phyloP scores from a whole-genome alignment of 1,140 invertebrate species.

The Yoshiicerus persimilis region DNA sequence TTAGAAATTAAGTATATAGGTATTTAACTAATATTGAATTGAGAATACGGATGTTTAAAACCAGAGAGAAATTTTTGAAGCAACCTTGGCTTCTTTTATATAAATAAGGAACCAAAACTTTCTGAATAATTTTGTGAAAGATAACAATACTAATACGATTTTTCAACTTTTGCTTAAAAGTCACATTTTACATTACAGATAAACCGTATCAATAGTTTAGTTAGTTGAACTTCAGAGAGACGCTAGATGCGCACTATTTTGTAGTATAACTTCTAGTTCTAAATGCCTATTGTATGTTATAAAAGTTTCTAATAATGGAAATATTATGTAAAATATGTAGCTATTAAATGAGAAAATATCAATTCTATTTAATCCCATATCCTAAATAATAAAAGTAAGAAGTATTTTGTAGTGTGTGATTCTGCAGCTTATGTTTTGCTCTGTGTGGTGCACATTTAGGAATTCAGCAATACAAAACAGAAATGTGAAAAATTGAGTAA shows the following conservation, averaged over 20 bases:
- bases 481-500: not conserved
- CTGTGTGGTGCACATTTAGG: not conserved
- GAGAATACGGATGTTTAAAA: too few relatives aligned
- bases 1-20: too few relatives aligned
- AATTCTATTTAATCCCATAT: not conserved
- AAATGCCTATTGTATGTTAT: too few relatives aligned
- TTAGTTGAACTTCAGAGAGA: not conserved
- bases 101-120: too few relatives aligned
- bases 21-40: too few relatives aligned
- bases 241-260: not conserved
- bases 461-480: not conserved
- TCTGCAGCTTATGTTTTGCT: not conserved
- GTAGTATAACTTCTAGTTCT: not conserved
- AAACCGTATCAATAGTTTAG: not conserved
- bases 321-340: not conserved
- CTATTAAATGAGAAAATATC: not conserved
- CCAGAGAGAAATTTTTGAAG: too few relatives aligned
- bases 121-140: too few relatives aligned
- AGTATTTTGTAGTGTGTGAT: not conserved
- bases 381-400: not conserved
- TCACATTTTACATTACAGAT: too few relatives aligned
- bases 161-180: not conserved
- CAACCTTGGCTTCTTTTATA: too few relatives aligned
- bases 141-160: not conserved
- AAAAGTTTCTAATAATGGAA: too few relatives aligned